Base-by-base conservation (phyloP, 2,888 invertebrate species). In the Cephus nigrinus region DNA sequence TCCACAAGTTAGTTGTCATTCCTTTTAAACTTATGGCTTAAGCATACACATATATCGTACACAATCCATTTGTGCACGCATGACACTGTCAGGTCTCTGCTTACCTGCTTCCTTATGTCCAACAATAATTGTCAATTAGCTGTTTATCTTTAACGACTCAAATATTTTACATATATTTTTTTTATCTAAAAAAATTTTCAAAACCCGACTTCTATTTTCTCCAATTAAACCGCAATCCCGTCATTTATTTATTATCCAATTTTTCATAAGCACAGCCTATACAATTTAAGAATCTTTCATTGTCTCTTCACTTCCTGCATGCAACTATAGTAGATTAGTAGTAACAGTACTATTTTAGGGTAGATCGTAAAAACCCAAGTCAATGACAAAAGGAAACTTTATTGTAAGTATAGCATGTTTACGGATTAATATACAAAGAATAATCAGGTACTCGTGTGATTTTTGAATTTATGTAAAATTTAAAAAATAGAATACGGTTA, bases 1-100 rank as follows among this genome's bases (percentile, higher is more conserved):
- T 92, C 93, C 94, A 90, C 94, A 95, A 94, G 95, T 95, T 91
- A 91, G 91, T 90, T 87, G 87, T 86, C 85, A 80, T 80, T 71
- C 71, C 71, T 33, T 55, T 55, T 55, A 55, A 55, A 55, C 55
- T 55, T 55, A 55, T 23, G 55, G 9, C 55, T 55, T 55, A 55
- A 15, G 23, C 55, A 5, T 23, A 23, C 23, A 15, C 55, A 2
- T 55, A 23, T 55, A 55, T 23, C 23, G 55, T 23, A 23, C 23
- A 5, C 23, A 5, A 15, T 15, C 5, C 23, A 55, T 55, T 55
- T 55, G 23, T 23, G 15, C 23, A 55, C 5, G 2, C 55, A 55
- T 55, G 9, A 9, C 2, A 23, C 23, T 15, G 36, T 12, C 36
- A 12, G 36, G 12, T 35, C 36, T 4, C 36, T 15, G 36, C 36